Evolutionary conservation across 2,888 invertebrate genomes (phyloP).

Genomic region (Hirtodrosophila trivittata): DNA sequence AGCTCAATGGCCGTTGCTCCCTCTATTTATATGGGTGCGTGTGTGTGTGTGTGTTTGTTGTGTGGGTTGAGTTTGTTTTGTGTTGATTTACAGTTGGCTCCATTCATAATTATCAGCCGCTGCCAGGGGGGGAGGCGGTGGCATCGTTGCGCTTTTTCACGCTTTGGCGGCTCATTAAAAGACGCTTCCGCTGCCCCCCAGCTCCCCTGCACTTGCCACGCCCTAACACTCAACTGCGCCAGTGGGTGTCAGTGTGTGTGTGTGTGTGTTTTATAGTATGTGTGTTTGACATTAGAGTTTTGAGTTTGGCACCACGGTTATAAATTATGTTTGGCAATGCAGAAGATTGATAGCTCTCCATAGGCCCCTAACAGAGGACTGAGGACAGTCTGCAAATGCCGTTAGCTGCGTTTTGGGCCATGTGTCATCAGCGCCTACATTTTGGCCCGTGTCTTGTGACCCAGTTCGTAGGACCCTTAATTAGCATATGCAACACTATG

Average conservation of each 20-base stretch:
- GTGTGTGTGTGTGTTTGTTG: constrained; percentile 30
- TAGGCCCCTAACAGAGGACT: constrained; percentile 32
- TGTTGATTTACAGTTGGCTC: constrained; percentile 74
- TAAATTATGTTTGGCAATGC: constrained; percentile 76
- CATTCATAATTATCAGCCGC: constrained; percentile 73
- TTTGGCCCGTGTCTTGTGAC: constrained; percentile 57
- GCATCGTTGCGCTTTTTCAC: constrained; percentile 74
- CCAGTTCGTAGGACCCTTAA: constrained; percentile 67
- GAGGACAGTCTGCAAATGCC: constrained; percentile 44
- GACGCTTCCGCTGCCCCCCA: constrained; percentile 19
- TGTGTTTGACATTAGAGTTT: constrained; percentile 35
- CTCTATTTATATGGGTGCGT: constrained; percentile 2
- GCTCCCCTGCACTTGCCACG: constrained; percentile 36
- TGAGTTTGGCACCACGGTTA: constrained; percentile 51
- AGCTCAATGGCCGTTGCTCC: constrained; percentile 67
- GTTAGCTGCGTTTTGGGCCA: constrained; percentile 45
- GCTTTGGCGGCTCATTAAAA: constrained; percentile 77
- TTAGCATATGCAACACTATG: constrained; percentile 56
- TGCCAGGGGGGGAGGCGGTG: constrained; percentile 12
- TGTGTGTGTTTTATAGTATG: constrained; percentile 23
- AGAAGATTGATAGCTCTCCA: constrained; percentile 71
- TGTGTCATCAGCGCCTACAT: constrained; percentile 44
- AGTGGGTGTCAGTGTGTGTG: constrained; percentile 16
- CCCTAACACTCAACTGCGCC: constrained; percentile 38
- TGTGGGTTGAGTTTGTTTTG: constrained; percentile 73